Evolutionary conservation across 2,797 vertebrate species (phyloP).

Genomic region (Pipistrellus kuhlii): DNA sequence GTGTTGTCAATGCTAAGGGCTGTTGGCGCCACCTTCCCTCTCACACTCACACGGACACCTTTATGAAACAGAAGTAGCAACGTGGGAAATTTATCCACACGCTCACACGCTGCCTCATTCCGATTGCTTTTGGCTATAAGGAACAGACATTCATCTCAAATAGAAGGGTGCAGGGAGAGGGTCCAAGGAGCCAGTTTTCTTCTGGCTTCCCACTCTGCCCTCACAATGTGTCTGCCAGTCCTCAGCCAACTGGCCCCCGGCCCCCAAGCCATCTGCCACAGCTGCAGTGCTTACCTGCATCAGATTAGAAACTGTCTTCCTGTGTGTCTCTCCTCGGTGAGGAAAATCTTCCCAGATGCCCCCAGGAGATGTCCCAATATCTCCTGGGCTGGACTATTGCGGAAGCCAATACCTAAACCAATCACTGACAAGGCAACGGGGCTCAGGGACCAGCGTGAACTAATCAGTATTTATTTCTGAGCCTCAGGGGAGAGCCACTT

Average conservation of each 20-base stretch:
- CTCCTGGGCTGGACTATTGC: not conserved
- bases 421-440: not conserved
- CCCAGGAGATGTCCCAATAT: not conserved
- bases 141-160: not conserved
- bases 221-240: not conserved
- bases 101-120: not conserved
- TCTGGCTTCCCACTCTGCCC: not conserved
- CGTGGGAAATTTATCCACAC: not conserved
- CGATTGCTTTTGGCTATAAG: slow-evolving; percentile 16
- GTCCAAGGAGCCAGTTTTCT: not conserved
- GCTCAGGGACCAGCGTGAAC: not conserved
- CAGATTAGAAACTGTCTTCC: not conserved
- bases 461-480: not conserved
- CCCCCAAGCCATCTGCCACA: not conserved
- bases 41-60: not conserved
- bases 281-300: not conserved
- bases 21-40: not conserved
- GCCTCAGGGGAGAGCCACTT: not conserved
- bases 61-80: not conserved
- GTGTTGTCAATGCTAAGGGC: not conserved
- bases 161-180: not conserved
- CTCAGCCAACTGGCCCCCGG: not conserved
- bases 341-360: slow-evolving; percentile 19
- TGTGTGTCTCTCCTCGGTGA: not conserved
- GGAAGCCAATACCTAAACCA: not conserved